Percentiles rank a stretch among this genome's conserved stretches.
Evolutionary conservation across 2,113 vertebrate species (phyloP).

Genomic region (Larimichthys crocea): DNA sequence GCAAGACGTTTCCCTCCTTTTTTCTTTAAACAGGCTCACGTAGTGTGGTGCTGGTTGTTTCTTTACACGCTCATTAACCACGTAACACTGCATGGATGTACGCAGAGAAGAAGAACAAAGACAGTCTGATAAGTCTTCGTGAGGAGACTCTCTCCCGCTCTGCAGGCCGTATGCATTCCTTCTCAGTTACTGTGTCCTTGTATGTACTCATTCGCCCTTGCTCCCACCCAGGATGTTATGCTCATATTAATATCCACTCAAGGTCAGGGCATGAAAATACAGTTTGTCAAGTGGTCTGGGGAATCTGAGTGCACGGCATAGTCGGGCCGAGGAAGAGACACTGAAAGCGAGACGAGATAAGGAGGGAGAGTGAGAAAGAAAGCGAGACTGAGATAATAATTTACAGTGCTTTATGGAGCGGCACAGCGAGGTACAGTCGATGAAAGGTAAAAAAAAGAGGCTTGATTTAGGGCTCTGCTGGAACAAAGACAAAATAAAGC

Average conservation of each 20-base stretch:
- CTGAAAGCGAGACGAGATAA: neutral
- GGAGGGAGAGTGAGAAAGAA: neutral
- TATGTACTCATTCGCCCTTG: constrained; percentile 6
- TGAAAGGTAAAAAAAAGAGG: constrained; percentile 31
- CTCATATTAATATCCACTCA: constrained; percentile 31
- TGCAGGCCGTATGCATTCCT: neutral
- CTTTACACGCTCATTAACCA: neutral
- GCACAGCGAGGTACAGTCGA: constrained; percentile 23
- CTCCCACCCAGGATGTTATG: constrained; percentile 31
- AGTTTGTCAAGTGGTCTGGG: constrained; percentile 20
- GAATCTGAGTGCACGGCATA: neutral
- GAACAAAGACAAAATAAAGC: constrained; percentile 59
- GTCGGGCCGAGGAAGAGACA: constrained; percentile 6
- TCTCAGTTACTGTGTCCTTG: constrained; percentile 24
- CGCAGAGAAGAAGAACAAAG: neutral
- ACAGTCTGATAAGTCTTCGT: neutral
- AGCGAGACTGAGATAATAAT: constrained; percentile 23
- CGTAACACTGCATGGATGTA: neutral
- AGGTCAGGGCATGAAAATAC: constrained; percentile 47
- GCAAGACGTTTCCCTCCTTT: neutral
- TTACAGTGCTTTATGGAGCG: neutral
- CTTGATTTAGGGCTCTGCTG: constrained; percentile 31
- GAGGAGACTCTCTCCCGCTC: neutral
- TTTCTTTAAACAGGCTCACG: neutral
- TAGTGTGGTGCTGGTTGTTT: neutral